phyloP scores from a whole-genome alignment of 2,797 vertebrate genomes.

The Eulemur mongoz region DNA sequence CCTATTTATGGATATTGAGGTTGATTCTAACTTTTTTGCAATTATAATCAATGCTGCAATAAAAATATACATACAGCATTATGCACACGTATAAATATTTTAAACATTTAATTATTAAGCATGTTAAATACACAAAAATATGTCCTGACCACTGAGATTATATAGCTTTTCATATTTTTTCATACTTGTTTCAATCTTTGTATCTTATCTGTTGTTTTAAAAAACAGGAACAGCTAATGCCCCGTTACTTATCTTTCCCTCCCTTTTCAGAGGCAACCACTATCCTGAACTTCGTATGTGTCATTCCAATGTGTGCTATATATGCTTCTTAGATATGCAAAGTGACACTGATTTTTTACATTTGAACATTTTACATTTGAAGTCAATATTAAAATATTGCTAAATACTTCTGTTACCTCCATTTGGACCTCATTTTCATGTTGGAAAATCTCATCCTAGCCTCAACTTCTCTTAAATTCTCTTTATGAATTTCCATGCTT shows the following conservation, averaged over 20 bases:
- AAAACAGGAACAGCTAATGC: not conserved
- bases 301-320: not conserved
- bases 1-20: not conserved
- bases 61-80: not conserved
- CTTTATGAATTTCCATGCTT: not conserved
- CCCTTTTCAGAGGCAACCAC: not conserved
- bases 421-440: not conserved
- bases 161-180: not conserved
- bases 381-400: not conserved
- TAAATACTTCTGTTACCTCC: not conserved
- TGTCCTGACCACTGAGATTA: not conserved
- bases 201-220: not conserved
- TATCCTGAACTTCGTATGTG: not conserved
- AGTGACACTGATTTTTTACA: not conserved
- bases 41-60: not conserved
- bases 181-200: not conserved
- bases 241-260: not conserved
- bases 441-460: not conserved
- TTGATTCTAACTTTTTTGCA: not conserved
- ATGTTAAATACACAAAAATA: slow-evolving; percentile 2
- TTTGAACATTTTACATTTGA: not conserved
- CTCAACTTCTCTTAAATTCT: not conserved
- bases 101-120: not conserved
- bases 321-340: not conserved
- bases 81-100: not conserved